Base-by-base conservation (phyloP, 2,113 vertebrate species). In the Micromys minutus region DNA sequence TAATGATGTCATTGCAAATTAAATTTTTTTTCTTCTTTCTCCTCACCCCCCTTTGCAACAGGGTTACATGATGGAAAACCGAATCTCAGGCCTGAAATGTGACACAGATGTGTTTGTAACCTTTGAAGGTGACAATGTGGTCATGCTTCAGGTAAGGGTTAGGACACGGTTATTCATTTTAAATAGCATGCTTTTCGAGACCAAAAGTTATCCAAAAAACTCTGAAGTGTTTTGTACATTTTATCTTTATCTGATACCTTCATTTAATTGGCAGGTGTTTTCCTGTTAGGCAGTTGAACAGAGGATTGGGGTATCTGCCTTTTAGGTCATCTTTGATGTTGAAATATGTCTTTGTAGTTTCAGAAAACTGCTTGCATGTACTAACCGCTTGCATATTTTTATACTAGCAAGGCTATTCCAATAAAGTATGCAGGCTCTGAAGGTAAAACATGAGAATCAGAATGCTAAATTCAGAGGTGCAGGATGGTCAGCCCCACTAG, bases 71-170 rank as follows among this genome's bases (percentile, higher is more conserved):
- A 98, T 98, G 97, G 98, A 98, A 95, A 98, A 98, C 77, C 52
- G 88, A 67, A 98, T 98, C 90, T 96, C 98, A 0, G 97, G 96
- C 69, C 96, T 98, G 26, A 98, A 98, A 93, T 98, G 98, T 39
- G 98, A 98, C 94, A 97, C 97, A 0, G 97, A 98, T 42, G 96
- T 98, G 39, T 97, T 98, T 84, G 98, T 98, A 61, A 98, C 98
- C 67, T 98, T 98, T 94, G 98, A 98, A 97, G 98, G 98, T 21
- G 98, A 98, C 97, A 98, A 97, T 39, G 89, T 98, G 39, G 97
- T 98, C 52, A 97, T 98, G 98, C 96, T 98, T 34, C 98, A 98
- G 98, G 98, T 98, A 97, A 96, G 88, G 69, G 19, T 76, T 8
- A 59, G 65, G 72, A 95, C 91, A 79, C 59, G 19, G 47, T 89